Base-by-base conservation (phyloP, 2,113 vertebrate genomes). In the Microtus pennsylvanicus region DNA sequence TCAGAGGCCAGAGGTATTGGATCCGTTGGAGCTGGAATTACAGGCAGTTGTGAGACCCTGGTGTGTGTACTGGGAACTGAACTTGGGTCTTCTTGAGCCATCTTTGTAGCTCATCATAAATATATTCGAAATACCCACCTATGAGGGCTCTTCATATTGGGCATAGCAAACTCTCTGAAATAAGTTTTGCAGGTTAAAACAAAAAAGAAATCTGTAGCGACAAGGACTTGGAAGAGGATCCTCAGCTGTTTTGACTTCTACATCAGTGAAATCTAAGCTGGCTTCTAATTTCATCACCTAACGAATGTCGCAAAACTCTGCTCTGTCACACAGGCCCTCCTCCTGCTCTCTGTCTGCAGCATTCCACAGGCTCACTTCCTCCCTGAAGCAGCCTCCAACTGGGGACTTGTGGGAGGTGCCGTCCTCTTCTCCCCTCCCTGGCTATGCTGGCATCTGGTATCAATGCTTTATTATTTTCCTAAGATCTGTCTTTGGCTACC, bases 211-310 rank as follows among this genome's bases (percentile, higher is more conserved):
- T 9, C 35, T 74, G 30, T 70, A 89, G 45, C 86, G 70, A 50
- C 63, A 78, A 89, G 19, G 11, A 11, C 67, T 92, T 80, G 80
- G 80, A 85, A 61, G n/a, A 63, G 74, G 70, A 4, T 76, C 35
- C 5, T 52, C 63, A 81, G 74, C 78, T 95, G 21, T 28, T 93
- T 90, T 90, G 78, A 69, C 61, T 92, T 93, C 94, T 75, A 42
- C 11, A 65, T 76, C 9, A 61, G 0, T 74, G 67, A 1, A 16
- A 30, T 89, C 4, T 12, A 91, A 78, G 70, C 58, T 35, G 74
- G 16, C 10, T 75, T 95, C 87, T 87, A 81, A 87, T n/a, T 76
- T 90, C 52, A 63, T 9, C 19, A 28, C 55, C 21, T 8, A 38
- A 83, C 81, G 16, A 69, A 35, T 7, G 3, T 65, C 10, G 35